Evolutionary conservation across 2,888 invertebrate genomes (phyloP).

Genomic region (Athalia cordata): DNA sequence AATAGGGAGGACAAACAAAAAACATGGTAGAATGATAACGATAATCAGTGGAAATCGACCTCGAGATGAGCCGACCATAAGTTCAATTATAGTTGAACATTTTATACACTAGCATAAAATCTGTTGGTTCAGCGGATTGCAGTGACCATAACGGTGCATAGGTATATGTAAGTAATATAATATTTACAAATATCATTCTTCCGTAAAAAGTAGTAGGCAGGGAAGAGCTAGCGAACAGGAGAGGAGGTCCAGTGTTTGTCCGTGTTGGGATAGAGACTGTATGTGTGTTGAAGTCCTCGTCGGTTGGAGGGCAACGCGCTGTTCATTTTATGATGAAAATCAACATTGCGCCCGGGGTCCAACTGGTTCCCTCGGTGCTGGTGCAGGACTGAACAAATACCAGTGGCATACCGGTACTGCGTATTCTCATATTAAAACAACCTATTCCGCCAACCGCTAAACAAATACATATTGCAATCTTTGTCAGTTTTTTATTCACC

Average conservation of each 20-base stretch:
- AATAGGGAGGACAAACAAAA: too few species aligned
- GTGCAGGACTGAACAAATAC: conserved; percentile 37
- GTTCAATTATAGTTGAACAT: too few species aligned
- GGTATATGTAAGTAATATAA: too few species aligned
- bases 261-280: conserved; percentile 26
- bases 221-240: background rate
- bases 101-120: too few species aligned
- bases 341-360: conserved; percentile 54
- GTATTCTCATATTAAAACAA: conserved; percentile 42
- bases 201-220: background rate
- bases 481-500: conserved; percentile 9
- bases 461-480: conserved; percentile 30
- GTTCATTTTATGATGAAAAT: conserved; percentile 62
- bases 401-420: background rate
- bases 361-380: conserved; percentile 22
- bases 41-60: too few species aligned
- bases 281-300: conserved; percentile 6
- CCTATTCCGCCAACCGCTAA: conserved; percentile 23
- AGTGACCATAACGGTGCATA: too few species aligned
- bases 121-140: too few species aligned
- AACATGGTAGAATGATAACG: too few species aligned
- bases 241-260: conserved; percentile 32
- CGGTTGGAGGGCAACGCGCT: conserved; percentile 40
- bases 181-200: too few species aligned
- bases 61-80: too few species aligned